phyloP scores from a whole-genome alignment of 2,797 vertebrate genomes.

The Periparus ater region DNA sequence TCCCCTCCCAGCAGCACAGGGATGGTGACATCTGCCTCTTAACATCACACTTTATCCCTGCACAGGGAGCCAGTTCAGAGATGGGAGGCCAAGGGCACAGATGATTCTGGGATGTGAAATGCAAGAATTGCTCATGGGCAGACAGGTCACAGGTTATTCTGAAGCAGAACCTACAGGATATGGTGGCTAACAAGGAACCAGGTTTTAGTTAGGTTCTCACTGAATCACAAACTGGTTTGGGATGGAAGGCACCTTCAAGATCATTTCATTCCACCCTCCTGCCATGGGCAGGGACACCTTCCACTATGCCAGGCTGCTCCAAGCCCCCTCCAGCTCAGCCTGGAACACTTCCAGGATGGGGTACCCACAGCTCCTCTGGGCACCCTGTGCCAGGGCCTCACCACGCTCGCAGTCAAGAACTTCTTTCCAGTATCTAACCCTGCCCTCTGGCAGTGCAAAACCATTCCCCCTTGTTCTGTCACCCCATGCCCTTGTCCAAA shows the following conservation, averaged over 20 bases:
- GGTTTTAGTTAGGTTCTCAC: background rate
- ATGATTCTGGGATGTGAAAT: background rate
- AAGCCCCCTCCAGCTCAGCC: accelerated
- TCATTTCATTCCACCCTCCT: background rate
- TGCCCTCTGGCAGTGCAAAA: background rate
- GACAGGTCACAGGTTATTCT: background rate
- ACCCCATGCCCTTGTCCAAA: background rate
- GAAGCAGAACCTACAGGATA: background rate
- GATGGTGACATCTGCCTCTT: background rate
- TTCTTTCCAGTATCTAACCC: background rate
- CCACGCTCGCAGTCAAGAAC: accelerated
- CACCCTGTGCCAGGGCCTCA: background rate
- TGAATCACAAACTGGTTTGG: background rate
- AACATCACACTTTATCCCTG: background rate
- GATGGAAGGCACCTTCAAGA: background rate
- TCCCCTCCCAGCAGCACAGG: background rate
- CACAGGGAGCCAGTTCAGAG: background rate
- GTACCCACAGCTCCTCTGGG: background rate
- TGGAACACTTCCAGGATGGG: background rate
- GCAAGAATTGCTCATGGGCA: background rate
- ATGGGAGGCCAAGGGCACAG: background rate
- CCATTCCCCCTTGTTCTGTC: background rate
- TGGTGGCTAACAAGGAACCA: background rate
- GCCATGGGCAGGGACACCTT: background rate
- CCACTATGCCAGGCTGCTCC: background rate